phyloP scores from a whole-genome alignment of 2,797 vertebrate genomes.

The Microctenopoma steveboyesi region DNA sequence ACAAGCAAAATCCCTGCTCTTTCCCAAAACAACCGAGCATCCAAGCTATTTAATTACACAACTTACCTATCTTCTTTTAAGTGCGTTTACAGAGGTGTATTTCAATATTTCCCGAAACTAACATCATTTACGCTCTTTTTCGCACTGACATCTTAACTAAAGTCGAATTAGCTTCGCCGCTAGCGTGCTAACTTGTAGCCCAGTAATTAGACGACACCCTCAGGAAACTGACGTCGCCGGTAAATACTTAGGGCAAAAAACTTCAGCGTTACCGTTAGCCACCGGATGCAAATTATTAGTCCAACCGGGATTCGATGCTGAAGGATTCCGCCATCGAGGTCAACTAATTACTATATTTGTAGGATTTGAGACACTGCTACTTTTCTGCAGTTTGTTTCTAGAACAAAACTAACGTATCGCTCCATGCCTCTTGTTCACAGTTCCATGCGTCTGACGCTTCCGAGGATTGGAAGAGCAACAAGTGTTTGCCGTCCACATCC shows the following conservation, averaged over 20 bases:
- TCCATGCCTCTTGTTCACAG: slow-evolving; percentile 64
- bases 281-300: slow-evolving; percentile 19
- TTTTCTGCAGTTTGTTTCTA: slow-evolving; percentile 41
- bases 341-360: not conserved
- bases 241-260: slow-evolving; percentile 62
- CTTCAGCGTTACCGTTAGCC: slow-evolving; percentile 67
- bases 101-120: fast-evolving
- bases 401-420: slow-evolving; percentile 32
- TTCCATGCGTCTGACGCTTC: slow-evolving; percentile 87
- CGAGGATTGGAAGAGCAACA: slow-evolving; percentile 81
- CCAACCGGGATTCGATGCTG: slow-evolving; percentile 29
- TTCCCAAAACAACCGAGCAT: slow-evolving; percentile 4
- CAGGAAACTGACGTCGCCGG: slow-evolving; percentile 71
- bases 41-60: not conserved
- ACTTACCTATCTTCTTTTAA: not conserved
- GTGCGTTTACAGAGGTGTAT: fast-evolving
- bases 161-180: slow-evolving; percentile 22
- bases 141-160: not conserved
- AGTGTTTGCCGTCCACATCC: slow-evolving; percentile 73
- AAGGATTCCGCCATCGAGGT: slow-evolving; percentile 10
- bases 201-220: slow-evolving; percentile 77
- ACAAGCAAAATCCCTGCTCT: slow-evolving; percentile 17
- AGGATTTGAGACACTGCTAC: slow-evolving; percentile 8
- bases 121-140: not conserved
- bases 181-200: slow-evolving; percentile 57